Evolutionary conservation across 2,888 invertebrate species (phyloP).

Genomic region (Sympetrum striolatum): DNA sequence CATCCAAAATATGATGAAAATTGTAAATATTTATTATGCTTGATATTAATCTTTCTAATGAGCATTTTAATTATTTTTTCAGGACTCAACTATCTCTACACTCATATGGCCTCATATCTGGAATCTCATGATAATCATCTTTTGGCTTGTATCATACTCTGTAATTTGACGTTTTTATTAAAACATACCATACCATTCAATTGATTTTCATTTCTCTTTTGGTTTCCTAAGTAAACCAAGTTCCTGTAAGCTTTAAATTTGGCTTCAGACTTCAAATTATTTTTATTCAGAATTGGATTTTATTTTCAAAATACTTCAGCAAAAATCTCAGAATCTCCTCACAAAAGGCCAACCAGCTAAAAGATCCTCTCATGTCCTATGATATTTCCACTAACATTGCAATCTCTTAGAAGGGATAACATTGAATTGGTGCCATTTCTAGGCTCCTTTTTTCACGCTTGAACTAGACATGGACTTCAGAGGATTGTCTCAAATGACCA

Average conservation of each 20-base stretch:
- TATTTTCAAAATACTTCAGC: no score
- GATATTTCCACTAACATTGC: no score
- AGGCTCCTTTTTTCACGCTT: no score
- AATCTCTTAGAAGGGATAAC: no score
- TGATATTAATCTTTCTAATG: not conserved
- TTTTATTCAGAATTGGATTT: no score
- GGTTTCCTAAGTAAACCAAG: not conserved
- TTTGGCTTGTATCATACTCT: not conserved
- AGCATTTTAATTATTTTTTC: not conserved
- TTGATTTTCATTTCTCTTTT: not conserved
- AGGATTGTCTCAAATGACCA: no score
- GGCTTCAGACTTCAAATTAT: no score
- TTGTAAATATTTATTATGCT: not conserved
- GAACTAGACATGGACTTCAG: no score
- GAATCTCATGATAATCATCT: not conserved
- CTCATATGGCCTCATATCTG: not conserved
- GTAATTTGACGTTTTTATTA: not conserved
- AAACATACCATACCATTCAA: not conserved
- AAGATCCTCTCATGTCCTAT: no score
- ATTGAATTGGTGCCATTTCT: no score
- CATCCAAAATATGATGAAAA: not conserved
- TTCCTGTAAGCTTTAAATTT: not conserved
- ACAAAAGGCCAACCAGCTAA: no score
- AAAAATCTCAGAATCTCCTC: no score
- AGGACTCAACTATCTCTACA: not conserved